A percentile compares a stretch with the other conserved stretches of the same genome.
These are phyloP conservation scores for Enteromius trimaculatus DNA, from an alignment of 2,797 vertebrate species.

Conservation along the genomic window DNA sequence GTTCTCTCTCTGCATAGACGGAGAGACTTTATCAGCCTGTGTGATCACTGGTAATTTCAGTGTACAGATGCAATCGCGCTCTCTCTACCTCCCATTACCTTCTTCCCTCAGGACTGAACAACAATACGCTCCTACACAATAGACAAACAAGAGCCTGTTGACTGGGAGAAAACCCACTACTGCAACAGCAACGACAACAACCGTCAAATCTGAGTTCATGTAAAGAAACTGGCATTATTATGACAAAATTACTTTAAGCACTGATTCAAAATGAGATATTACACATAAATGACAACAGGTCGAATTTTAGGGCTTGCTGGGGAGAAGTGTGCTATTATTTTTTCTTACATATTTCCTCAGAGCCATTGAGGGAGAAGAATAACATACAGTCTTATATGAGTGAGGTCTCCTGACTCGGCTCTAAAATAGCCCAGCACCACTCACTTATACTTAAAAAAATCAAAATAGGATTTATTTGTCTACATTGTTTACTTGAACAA, in stretches of 20 bases:
- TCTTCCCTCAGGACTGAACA: conserved; percentile 81
- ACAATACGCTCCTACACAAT: conserved; percentile 80
- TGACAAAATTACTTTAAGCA: background rate
- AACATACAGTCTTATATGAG: background rate
- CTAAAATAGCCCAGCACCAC: background rate
- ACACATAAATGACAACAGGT: background rate
- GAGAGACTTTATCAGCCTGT: conserved; percentile 72
- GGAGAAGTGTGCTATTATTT: background rate
- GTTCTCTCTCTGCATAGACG: conserved; percentile 52
- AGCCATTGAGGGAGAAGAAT: no score
- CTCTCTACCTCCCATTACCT: conserved; percentile 58
- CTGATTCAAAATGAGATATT: background rate
- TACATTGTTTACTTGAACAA: background rate
- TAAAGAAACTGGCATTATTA: background rate
- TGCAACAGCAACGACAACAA: background rate
- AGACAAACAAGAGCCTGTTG: conserved; percentile 80
- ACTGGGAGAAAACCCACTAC: conserved; percentile 60
- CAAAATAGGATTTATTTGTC: background rate
- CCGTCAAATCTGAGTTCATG: background rate
- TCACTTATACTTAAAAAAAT: background rate
- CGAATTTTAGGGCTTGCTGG: background rate
- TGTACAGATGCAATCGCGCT: conserved; percentile 81
- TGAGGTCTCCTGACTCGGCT: background rate
- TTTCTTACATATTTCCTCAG: background rate
- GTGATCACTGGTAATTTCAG: conserved; percentile 83